phyloP scores from a whole-genome alignment of 2,888 invertebrate genomes.

The Drosophila villosipedis region DNA sequence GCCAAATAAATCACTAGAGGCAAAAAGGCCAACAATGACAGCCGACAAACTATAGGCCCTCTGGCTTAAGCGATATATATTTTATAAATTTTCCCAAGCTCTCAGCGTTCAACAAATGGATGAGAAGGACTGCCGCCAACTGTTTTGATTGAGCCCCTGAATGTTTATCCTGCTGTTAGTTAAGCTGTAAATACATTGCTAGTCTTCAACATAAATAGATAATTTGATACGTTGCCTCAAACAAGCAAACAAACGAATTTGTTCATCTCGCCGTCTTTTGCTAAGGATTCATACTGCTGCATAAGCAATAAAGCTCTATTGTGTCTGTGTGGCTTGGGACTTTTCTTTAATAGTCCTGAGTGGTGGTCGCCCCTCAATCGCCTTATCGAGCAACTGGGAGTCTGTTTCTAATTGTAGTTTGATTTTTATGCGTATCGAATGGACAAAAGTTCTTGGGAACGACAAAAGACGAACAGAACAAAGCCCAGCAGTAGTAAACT shows the following conservation, averaged over 20 bases:
- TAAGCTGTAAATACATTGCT: constrained; percentile 71
- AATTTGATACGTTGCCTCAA: constrained; percentile 66
- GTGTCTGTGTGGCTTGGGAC: constrained; percentile 31
- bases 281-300: constrained; percentile 51
- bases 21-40: constrained; percentile 50
- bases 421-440: constrained; percentile 79
- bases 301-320: constrained; percentile 56
- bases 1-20: constrained; percentile 70
- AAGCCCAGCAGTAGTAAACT: constrained; percentile 37
- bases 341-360: constrained; percentile 56
- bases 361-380: constrained; percentile 22
- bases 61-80: constrained; percentile 47
- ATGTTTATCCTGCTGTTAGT: constrained; percentile 76
- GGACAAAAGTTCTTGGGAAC: constrained; percentile 42
- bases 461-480: constrained; percentile 9
- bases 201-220: constrained; percentile 62
- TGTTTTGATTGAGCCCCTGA: constrained; percentile 66
- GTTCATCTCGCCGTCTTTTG: constrained; percentile 5
- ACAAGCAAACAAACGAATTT: constrained; percentile 37
- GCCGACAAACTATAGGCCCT: constrained; percentile 43
- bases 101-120: constrained; percentile 62
- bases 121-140: constrained; percentile 46
- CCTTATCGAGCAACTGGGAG: constrained; percentile 27
- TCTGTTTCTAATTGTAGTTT: constrained; percentile 78
- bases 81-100: constrained; percentile 49